phyloP scores from a whole-genome alignment of 2,888 invertebrate species.

The Phyllotreta cruciferae region DNA sequence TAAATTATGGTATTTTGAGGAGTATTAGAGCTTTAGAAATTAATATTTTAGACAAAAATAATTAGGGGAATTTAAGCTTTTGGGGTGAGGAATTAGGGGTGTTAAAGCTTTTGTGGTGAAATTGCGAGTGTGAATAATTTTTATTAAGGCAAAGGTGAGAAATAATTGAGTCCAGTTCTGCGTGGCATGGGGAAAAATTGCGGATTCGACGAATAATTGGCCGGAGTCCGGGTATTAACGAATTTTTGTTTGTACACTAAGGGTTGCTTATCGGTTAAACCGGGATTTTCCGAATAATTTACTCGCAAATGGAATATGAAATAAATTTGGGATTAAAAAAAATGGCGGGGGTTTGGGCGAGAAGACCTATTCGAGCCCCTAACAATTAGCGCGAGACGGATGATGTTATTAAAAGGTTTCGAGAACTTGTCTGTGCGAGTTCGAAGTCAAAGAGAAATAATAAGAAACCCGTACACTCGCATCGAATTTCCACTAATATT shows the following conservation, averaged over 20 bases:
- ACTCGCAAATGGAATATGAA: constrained; percentile 11
- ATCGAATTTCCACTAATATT: constrained; percentile 5
- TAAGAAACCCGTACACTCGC: neutral
- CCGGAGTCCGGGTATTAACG: constrained; percentile 3
- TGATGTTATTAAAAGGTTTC: no score
- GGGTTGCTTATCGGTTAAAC: constrained; percentile 9
- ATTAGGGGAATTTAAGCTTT: no score
- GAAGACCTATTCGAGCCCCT: no score
- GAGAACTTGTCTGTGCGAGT: no score
- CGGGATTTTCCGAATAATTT: constrained; percentile 6
- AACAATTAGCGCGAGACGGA: no score
- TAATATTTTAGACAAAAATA: no score
- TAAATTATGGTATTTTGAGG: no score
- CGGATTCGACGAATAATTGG: constrained; percentile 12
- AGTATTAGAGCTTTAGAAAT: no score
- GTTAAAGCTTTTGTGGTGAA: no score
- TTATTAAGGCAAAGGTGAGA: neutral
- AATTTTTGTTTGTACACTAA: constrained; percentile 5
- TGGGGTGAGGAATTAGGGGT: no score
- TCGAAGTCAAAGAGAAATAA: no score
- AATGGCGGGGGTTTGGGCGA: neutral
- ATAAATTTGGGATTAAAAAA: constrained; percentile 6
- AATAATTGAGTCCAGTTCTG: neutral
- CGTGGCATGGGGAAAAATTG: constrained; percentile 2
- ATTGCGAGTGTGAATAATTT: no score